phyloP scores from a whole-genome alignment of 1,140 invertebrate genomes.

The Panulirus ornatus region DNA sequence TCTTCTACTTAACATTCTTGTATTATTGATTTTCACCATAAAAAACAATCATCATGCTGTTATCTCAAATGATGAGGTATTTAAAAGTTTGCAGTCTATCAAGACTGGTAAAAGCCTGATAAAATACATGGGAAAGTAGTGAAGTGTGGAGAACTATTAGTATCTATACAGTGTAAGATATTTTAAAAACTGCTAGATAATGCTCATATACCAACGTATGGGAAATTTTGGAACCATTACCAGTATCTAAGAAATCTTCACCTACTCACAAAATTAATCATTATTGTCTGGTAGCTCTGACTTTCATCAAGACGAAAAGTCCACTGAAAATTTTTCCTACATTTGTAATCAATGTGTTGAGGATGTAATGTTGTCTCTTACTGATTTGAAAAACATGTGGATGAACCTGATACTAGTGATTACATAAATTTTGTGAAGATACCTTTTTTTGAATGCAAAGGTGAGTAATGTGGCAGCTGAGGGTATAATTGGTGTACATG shows the following conservation, averaged over 20 bases:
- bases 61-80: background rate
- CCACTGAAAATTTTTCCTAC: background rate
- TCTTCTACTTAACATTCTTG: background rate
- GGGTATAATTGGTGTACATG: no score
- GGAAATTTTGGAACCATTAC: constrained; percentile 26
- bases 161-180: constrained; percentile 18
- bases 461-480: no score
- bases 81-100: background rate
- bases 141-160: background rate
- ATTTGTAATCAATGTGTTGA: background rate
- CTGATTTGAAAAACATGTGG: background rate
- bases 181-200: constrained; percentile 9
- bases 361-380: constrained; percentile 7
- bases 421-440: background rate
- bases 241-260: constrained; percentile 6
- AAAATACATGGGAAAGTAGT: constrained; percentile 20
- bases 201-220: constrained; percentile 10
- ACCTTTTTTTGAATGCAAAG: background rate
- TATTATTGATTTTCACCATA: background rate
- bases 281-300: constrained; percentile 17
- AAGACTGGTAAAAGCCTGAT: constrained; percentile 18
- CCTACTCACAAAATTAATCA: constrained; percentile 2
- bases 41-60: background rate
- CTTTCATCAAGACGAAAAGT: constrained; percentile 15
- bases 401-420: background rate